phyloP scores from a whole-genome alignment of 2,113 vertebrate species.

The Hemichromis elongatus region DNA sequence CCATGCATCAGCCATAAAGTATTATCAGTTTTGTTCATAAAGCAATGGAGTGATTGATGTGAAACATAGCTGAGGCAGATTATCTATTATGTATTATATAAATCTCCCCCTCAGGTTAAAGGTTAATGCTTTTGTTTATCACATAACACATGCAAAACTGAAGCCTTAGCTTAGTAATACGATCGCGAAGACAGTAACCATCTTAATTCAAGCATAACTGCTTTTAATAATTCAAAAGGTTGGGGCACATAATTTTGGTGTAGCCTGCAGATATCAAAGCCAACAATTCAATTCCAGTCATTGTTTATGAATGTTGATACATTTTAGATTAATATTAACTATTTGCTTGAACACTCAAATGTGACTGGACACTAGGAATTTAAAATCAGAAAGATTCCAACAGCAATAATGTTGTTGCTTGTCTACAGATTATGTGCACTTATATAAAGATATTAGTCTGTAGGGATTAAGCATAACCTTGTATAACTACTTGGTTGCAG shows the following conservation, averaged over 20 bases:
- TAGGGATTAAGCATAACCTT: neutral
- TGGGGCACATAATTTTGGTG: neutral
- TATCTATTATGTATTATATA: neutral
- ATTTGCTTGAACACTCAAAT: neutral
- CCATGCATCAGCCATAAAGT: neutral
- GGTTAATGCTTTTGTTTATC: neutral
- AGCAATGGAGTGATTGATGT: neutral
- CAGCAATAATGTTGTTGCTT: neutral
- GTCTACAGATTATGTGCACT: neutral
- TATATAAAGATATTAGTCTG: neutral
- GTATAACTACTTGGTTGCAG: neutral
- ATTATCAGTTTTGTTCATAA: neutral
- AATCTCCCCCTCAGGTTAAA: neutral
- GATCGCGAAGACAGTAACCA: neutral
- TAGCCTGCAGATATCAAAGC: neutral
- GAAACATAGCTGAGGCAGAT: neutral
- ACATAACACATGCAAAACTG: neutral
- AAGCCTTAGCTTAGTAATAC: neutral
- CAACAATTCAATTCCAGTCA: neutral
- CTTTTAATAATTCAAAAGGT: too few relatives aligned
- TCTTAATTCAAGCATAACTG: neutral
- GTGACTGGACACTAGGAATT: neutral
- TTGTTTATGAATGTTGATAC: neutral
- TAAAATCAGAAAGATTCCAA: neutral
- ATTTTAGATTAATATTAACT: neutral